Evolutionary conservation across 2,888 invertebrate genomes (phyloP).

Genomic region (Drosophila stalkeri): DNA sequence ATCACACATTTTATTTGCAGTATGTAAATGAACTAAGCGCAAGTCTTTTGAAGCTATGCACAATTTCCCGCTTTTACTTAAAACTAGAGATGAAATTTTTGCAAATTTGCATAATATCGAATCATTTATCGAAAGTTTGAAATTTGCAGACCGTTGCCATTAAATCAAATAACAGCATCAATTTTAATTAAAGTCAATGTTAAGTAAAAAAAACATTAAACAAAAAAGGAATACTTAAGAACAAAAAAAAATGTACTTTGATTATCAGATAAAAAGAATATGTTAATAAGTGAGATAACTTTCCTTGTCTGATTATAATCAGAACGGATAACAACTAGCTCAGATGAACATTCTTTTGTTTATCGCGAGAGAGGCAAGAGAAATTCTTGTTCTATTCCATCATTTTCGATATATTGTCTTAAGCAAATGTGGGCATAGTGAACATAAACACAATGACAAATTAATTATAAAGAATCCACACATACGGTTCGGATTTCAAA

Average conservation of each 20-base stretch:
- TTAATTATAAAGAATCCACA: slow-evolving; percentile 39
- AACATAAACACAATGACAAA: slow-evolving; percentile 57
- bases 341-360: slow-evolving; percentile 1
- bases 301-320: not conserved
- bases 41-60: slow-evolving; percentile 40
- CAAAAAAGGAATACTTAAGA: not conserved
- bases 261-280: not conserved
- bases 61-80: slow-evolving; percentile 50
- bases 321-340: not conserved
- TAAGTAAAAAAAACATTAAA: not conserved
- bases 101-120: slow-evolving; percentile 9
- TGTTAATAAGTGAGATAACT: not conserved
- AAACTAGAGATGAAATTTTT: slow-evolving; percentile 31
- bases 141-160: not conserved
- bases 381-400: slow-evolving; percentile 30
- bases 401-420: slow-evolving; percentile 27
- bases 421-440: slow-evolving; percentile 30
- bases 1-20: slow-evolving; percentile 52
- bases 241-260: not conserved
- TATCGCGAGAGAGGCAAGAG: not conserved
- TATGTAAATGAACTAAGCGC: slow-evolving; percentile 13
- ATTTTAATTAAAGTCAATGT: not conserved
- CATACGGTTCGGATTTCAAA: slow-evolving; percentile 41
- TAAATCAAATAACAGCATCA: not conserved
- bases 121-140: slow-evolving; percentile 23